Percentiles rank a stretch among this genome's conserved stretches.
phyloP scores from a whole-genome alignment of 1,140 invertebrate genomes.

The Ips nitidus region DNA sequence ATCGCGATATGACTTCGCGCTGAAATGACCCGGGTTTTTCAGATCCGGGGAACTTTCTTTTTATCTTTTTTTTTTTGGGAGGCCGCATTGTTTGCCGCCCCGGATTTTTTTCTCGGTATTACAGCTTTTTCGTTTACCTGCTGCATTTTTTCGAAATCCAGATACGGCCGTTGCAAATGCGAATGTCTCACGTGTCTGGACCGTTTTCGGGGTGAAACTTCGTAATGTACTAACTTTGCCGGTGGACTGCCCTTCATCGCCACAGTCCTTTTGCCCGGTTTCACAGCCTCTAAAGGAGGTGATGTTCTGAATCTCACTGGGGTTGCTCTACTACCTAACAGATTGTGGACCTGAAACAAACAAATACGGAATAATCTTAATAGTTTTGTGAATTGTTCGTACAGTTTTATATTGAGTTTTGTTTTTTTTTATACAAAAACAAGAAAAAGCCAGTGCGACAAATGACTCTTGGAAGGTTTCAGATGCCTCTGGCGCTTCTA shows the following conservation, averaged over 20 bases:
- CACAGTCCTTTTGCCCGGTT: conserved; percentile 62
- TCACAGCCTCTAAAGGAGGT: conserved; percentile 83
- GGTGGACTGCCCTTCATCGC: conserved; percentile 63
- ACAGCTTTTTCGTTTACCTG: conserved; percentile 60
- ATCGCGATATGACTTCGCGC: conserved; percentile 32
- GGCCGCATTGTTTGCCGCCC: conserved; percentile 16
- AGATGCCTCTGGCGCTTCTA: no score
- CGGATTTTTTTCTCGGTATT: conserved; percentile 1
- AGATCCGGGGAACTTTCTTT: conserved; percentile 13
- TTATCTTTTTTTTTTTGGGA: conserved; percentile 13
- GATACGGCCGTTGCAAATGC: conserved; percentile 77
- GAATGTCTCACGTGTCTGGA: conserved; percentile 63
- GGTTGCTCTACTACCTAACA: conserved; percentile 60
- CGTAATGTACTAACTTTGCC: conserved; percentile 71
- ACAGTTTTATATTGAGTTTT: no score
- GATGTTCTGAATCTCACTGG: conserved; percentile 88
- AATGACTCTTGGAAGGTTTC: no score
- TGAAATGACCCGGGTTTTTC: conserved; percentile 27
- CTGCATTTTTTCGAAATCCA: conserved; percentile 97
- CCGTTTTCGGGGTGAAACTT: conserved; percentile 64
- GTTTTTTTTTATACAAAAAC: background rate
- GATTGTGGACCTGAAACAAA: conserved; percentile 43
- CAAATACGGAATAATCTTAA: conserved; percentile 1
- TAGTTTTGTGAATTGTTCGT: background rate
- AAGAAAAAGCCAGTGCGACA: no score